Evolutionary conservation across 2,888 invertebrate genomes (phyloP).

Genomic region (Adelphocoris suturalis): DNA sequence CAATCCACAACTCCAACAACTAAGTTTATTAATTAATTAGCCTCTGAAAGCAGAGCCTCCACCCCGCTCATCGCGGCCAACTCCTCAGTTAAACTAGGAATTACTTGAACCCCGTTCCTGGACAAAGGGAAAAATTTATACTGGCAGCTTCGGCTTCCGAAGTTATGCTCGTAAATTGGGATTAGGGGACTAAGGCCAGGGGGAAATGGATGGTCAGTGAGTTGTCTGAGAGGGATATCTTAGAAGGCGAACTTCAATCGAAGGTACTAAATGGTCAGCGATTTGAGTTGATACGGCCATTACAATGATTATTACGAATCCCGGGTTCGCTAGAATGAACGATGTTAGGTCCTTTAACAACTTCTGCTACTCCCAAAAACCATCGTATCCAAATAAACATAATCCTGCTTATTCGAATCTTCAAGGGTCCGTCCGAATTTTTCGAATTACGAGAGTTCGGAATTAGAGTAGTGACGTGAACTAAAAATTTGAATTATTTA

Average conservation of each 20-base stretch:
- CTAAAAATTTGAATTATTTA: too few relatives aligned
- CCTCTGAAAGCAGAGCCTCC: conserved; percentile 55
- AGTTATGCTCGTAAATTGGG: conserved; percentile 65
- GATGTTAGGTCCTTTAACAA: too few relatives aligned
- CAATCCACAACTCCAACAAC: conserved; percentile 74
- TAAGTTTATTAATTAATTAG: conserved; percentile 75
- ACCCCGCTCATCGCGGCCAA: neutral
- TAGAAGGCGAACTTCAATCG: neutral
- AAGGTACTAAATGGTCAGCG: conserved; percentile 38
- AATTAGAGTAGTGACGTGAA: too few relatives aligned
- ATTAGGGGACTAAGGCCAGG: conserved; percentile 52
- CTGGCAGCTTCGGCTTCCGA: conserved; percentile 33
- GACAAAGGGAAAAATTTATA: conserved; percentile 74
- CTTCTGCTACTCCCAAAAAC: too few relatives aligned
- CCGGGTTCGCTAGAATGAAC: neutral
- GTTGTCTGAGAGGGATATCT: conserved; percentile 40
- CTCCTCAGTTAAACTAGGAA: conserved; percentile 64
- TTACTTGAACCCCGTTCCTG: conserved; percentile 51
- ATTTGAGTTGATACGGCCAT: conserved; percentile 41
- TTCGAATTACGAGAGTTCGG: too few relatives aligned
- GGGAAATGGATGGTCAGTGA: conserved; percentile 49
- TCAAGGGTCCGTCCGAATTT: too few relatives aligned
- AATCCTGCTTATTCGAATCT: too few relatives aligned
- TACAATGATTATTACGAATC: conserved; percentile 13
- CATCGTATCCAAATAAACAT: too few relatives aligned